Base-by-base conservation (phyloP, 1,140 invertebrate species). In the Drosophila albomicans region DNA sequence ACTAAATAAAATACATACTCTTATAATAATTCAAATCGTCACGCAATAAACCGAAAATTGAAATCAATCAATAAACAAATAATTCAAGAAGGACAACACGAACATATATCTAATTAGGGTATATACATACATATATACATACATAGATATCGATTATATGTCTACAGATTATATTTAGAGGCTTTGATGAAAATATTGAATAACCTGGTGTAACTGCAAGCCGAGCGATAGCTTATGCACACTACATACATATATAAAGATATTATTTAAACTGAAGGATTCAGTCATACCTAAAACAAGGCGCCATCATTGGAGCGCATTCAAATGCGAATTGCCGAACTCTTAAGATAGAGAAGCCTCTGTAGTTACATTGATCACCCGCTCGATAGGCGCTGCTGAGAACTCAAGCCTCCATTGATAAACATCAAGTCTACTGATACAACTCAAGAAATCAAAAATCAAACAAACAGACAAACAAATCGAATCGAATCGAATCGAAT, bases 311-410 rank as follows among this genome's bases (percentile, higher is more conserved):
- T 66, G 46, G n/a, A 72, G 70, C 61, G 20, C 10, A 59, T 65
- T 65, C 80, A 87, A 85, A 87, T 89, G 85, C 74, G 49, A 82
- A 72, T 84, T 76, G 65, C 52, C 61, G 65, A 88, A 48, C 45
- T 59, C 49, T 54, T 65, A 48, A 78, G 66, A 80, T 77, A 54
- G 51, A 84, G 57, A 78, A 78, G 74, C 74, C 52, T 52, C 45
- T 65, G 61, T 52, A 48, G 52, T 70, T 54, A 45, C 59, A 3
- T 69, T 68, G 63, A 58, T 57, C 58, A 46, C 45, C 65, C 69
- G 63, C 57, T 59, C 56, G 20, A 41, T 30, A 68, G 16, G 57
- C 65, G 54, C 43, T 82, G 43, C 69, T 49, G 69, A 57, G 46
- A 52, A 59, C 49, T 45, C 63, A 77, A 72, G 35, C 43, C 30